These are phyloP conservation scores for Tonatia bakeri DNA, from an alignment of 2,113 vertebrate species.

Conservation along the genomic window DNA sequence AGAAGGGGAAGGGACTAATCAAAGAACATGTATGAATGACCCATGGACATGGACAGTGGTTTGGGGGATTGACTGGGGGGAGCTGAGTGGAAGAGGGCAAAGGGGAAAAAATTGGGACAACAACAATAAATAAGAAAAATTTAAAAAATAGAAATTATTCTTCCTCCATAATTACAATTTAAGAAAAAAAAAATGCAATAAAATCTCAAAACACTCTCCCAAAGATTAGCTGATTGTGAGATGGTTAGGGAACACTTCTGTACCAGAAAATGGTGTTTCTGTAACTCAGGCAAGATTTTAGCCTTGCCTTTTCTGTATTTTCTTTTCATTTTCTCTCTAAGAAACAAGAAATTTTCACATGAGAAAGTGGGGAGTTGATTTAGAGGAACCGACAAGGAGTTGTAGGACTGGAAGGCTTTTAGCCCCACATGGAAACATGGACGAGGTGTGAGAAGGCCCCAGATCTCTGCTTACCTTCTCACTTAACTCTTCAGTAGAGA, in stretches of 20 bases:
- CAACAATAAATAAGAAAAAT: too few species aligned
- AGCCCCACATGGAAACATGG: not conserved
- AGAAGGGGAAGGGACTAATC: too few species aligned
- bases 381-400: not conserved
- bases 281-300: conserved; percentile 13
- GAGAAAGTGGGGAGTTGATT: not conserved
- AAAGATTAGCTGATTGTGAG: not conserved
- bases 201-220: not conserved
- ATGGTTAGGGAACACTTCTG: not conserved
- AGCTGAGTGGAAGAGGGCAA: too few species aligned
- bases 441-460: not conserved
- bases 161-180: not conserved
- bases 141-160: not conserved
- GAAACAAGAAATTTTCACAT: conserved; percentile 3
- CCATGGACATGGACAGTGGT: too few species aligned
- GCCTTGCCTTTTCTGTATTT: not conserved
- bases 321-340: not conserved
- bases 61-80: too few species aligned
- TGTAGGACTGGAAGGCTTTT: not conserved
- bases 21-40: too few species aligned
- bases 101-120: too few species aligned
- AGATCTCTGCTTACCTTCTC: not conserved
- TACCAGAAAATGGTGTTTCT: not conserved
- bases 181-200: not conserved
- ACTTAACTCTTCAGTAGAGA: not conserved